Base-by-base conservation (phyloP, 2,888 invertebrate species). In the Lasioglossum calceatum region DNA sequence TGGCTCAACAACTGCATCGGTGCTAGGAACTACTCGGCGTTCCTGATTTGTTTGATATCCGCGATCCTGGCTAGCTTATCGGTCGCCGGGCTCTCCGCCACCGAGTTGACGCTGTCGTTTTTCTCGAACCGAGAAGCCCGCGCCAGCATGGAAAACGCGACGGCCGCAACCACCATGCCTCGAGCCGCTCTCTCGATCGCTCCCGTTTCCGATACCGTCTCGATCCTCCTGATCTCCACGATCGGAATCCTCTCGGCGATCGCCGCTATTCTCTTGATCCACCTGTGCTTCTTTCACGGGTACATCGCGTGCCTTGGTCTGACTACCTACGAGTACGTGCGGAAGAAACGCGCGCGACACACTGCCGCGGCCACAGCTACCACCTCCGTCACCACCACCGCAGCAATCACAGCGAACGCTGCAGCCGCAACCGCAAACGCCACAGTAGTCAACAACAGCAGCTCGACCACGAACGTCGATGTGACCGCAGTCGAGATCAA, bases 1-100 rank as follows among this genome's bases (percentile, higher is more conserved):
- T 99, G 99, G 99, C 96, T 99, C 91, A 99, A 99, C 96, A 99
- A 99, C 95, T 99, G 99, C 96, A 97, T 99, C 87, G 99, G 99
- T 14, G 97, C 97, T 72, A 96, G 98, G 91, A 99, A 99, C 95
- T 99, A 99, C 96, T 96, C 96, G 71, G 97, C 97, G 47, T 98
- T 98, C 95, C 96, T 98, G 90, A 97, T 97, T 94, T 98, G 98
- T 93, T 97, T 98, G 81, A 96, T 97, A 83, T 97, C 98, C 78
- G 98, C 98, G 39, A 97, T 98, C 87, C 96, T 97, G 83, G 97
- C 97, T 88, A 97, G 98, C 27, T 94, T 97, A 84, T 96, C 97
- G 89, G 97, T 98, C 79, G 96, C 97, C 89, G 96, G 96, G 71
- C 96, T 98, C 81, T 97, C 97, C 90, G 95, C 97, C 75, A 96